These are phyloP conservation scores for Phocoena phocoena DNA, from an alignment of 2,113 vertebrate species.

Conservation along the genomic window DNA sequence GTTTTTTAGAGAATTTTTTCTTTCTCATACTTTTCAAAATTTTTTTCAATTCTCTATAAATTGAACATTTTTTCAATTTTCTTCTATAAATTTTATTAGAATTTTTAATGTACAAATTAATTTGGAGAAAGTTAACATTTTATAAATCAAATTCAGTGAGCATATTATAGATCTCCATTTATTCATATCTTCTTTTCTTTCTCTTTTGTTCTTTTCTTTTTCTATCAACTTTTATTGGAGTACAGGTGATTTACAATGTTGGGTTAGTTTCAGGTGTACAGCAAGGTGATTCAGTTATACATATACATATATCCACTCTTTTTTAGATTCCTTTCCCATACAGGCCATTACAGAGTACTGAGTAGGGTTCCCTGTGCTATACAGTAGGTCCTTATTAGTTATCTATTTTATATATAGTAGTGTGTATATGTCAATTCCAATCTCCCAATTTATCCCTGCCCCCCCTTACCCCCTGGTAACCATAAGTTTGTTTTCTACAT, in stretches of 20 bases:
- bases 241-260: background rate
- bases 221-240: background rate
- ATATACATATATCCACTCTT: background rate
- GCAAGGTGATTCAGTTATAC: background rate
- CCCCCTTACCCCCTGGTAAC: no score
- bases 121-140: background rate
- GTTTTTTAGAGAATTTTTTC: background rate
- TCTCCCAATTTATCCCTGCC: no score
- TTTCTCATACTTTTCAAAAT: background rate
- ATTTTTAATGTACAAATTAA: background rate
- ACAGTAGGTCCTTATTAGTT: no score
- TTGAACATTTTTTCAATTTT: background rate
- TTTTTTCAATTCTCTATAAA: background rate
- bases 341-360: no score
- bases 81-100: background rate
- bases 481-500: no score
- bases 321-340: no score
- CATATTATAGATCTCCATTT: background rate
- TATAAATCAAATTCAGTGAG: background rate
- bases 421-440: no score
- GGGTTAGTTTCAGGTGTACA: background rate
- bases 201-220: background rate
- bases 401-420: no score
- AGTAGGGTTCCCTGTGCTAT: no score
- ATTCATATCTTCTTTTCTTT: background rate